These are phyloP conservation scores for Orthosia gothica DNA, from an alignment of 2,888 invertebrate genomes.

Conservation along the genomic window DNA sequence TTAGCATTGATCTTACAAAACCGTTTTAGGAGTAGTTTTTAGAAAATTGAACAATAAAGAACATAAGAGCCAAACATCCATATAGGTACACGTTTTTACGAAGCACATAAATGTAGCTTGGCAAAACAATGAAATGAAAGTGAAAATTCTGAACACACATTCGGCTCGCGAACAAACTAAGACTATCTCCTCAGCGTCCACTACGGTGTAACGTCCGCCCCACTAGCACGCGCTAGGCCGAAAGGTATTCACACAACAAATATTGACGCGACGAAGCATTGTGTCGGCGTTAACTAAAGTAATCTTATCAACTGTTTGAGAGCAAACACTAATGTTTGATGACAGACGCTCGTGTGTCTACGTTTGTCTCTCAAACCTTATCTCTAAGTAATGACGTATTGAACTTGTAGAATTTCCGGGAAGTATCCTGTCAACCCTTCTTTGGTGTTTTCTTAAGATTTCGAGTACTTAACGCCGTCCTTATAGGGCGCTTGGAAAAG, in stretches of 20 bases:
- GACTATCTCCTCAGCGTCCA: slow-evolving; percentile 41
- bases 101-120: too few relatives aligned
- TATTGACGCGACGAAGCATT: slow-evolving; percentile 88
- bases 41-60: not conserved
- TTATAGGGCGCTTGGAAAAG: slow-evolving; percentile 19
- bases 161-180: not conserved
- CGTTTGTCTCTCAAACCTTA: slow-evolving; percentile 83
- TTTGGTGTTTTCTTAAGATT: slow-evolving; percentile 57
- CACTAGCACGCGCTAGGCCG: slow-evolving; percentile 85
- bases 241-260: slow-evolving; percentile 88
- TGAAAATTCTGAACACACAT: not conserved
- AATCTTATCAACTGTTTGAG: slow-evolving; percentile 90
- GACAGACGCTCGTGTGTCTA: slow-evolving; percentile 89
- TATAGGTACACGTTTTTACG: too few relatives aligned
- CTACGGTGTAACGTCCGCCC: slow-evolving; percentile 76
- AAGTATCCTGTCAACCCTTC: slow-evolving; percentile 77
- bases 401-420: slow-evolving; percentile 82
- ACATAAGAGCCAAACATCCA: too few relatives aligned
- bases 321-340: slow-evolving; percentile 87
- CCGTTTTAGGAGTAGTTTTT: not conserved
- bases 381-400: slow-evolving; percentile 86
- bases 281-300: slow-evolving; percentile 89
- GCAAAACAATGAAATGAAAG: too few relatives aligned
- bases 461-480: slow-evolving; percentile 34
- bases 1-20: not conserved